phyloP scores from a whole-genome alignment of 2,888 invertebrate species.

The Dermolepida albohirtum region DNA sequence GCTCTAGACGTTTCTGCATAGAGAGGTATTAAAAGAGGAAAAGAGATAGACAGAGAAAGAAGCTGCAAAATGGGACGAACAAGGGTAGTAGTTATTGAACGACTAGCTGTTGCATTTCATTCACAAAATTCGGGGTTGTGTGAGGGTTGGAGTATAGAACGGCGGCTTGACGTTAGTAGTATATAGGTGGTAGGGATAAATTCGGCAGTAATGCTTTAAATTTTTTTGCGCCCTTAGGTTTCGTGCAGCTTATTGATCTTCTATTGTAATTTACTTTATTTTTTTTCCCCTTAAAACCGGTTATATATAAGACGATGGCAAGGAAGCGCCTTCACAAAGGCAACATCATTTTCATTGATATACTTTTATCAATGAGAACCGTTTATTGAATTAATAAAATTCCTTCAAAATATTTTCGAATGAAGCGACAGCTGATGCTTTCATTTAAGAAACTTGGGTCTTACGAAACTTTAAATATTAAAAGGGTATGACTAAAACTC shows the following conservation, averaged over 20 bases:
- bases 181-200: slow-evolving; percentile 16
- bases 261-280: slow-evolving; percentile 14
- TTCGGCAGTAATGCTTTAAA: slow-evolving; percentile 18
- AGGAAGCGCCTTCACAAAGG: no score
- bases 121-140: slow-evolving; percentile 55
- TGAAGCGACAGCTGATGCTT: no score
- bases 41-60: slow-evolving; percentile 45
- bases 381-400: no score
- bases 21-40: slow-evolving; percentile 16
- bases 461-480: no score
- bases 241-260: slow-evolving; percentile 29
- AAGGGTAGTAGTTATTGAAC: slow-evolving; percentile 53
- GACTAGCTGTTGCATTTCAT: slow-evolving; percentile 60
- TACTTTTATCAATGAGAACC: no score
- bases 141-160: slow-evolving; percentile 11
- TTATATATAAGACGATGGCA: no score
- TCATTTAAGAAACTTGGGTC: no score
- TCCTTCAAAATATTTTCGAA: no score
- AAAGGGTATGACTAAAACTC: no score
- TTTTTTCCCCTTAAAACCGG: neutral
- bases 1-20: no score
- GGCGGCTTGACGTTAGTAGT: slow-evolving; percentile 16
- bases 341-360: no score
- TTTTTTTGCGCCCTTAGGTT: slow-evolving; percentile 6
- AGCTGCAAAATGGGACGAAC: slow-evolving; percentile 44